Conservation (phyloP, 64 coral and sea anemone genomes). For the Anthopleura sola region DNA sequence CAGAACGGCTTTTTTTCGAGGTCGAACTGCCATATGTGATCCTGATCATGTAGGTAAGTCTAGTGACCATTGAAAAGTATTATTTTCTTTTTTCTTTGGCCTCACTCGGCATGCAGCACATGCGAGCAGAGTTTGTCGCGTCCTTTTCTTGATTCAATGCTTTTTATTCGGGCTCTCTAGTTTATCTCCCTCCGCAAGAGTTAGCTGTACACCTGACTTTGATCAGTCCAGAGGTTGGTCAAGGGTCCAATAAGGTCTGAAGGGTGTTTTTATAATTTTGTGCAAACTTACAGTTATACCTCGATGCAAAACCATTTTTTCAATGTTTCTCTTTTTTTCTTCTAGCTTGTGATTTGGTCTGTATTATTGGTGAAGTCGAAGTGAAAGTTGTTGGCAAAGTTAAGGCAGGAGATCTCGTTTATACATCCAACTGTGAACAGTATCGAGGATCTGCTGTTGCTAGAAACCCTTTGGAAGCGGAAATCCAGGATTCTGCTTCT, state of each 20-base stretch:
- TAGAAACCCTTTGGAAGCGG: conserved; percentile 27
- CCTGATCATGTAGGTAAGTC: conserved; percentile 41
- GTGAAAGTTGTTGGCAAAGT: conserved; percentile 86
- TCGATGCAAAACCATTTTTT: not conserved
- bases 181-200: too few species aligned
- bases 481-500: not conserved
- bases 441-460: conserved; percentile 73
- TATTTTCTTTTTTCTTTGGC: too few species aligned
- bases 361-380: conserved; percentile 86
- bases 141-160: too few species aligned
- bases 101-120: too few species aligned
- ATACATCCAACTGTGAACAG: conserved; percentile 61
- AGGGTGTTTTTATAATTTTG: not conserved
- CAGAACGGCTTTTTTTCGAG: conserved; percentile 63
- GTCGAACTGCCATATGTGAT: conserved; percentile 23
- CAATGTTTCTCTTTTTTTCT: not conserved
- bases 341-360: conserved; percentile 63
- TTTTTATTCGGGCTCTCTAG: too few species aligned
- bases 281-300: too few species aligned
- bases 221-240: not conserved
- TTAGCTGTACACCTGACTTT: too few species aligned
- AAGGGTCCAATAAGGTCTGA: not conserved
- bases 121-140: not conserved
- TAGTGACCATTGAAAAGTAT: not conserved
- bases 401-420: conserved; percentile 62